phyloP scores from a whole-genome alignment of 2,113 vertebrate genomes.

The Bambusicola thoracicus region DNA sequence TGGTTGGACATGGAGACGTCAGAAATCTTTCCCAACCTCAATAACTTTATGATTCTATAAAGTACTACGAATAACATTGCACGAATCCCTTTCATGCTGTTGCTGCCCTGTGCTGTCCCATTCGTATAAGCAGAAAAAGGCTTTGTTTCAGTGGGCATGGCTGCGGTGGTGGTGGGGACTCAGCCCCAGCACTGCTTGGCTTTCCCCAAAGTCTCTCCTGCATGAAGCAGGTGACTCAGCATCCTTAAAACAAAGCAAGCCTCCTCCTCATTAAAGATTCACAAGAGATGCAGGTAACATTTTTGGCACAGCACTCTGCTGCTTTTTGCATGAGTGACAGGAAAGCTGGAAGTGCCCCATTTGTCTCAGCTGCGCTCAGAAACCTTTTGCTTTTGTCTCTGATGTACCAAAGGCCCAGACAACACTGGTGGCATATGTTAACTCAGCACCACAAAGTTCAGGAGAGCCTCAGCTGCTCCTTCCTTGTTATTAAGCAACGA shows the following conservation, averaged over 20 bases:
- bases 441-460: background rate
- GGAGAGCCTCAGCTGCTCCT: background rate
- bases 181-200: background rate
- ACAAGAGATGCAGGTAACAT: rapidly evolving
- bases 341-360: background rate
- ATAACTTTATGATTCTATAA: background rate
- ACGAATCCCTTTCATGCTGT: background rate
- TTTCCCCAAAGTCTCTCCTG: too few species aligned
- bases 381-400: background rate
- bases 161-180: rapidly evolving
- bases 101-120: background rate
- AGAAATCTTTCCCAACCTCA: too few species aligned
- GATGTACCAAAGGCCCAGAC: background rate
- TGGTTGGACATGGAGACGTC: background rate
- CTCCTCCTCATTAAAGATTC: rapidly evolving
- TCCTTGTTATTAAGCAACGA: background rate
- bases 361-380: background rate
- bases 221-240: background rate
- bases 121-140: background rate
- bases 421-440: background rate
- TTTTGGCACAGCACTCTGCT: background rate
- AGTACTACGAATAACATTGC: rapidly evolving
- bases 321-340: background rate
- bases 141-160: background rate
- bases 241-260: background rate